phyloP scores from a whole-genome alignment of 23 tunicate genomes.

The Oikopleura vanhoeffeni region DNA sequence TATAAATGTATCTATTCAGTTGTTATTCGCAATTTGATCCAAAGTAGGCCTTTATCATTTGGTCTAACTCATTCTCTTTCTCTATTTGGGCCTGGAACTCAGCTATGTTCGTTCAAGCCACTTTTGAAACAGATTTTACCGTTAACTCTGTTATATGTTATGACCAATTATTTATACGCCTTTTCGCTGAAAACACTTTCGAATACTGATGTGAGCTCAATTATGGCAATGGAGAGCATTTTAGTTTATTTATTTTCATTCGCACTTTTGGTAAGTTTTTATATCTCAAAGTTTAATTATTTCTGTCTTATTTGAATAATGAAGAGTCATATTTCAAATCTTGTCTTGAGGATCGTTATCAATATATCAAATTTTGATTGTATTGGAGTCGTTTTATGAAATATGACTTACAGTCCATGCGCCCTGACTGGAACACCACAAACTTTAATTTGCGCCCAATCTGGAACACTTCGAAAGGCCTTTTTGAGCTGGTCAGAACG shows the following conservation, averaged over 20 bases:
- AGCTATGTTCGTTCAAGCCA: background rate
- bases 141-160: background rate
- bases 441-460: too few relatives aligned
- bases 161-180: background rate
- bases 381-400: too few relatives aligned
- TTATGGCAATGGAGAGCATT: background rate
- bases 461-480: too few relatives aligned
- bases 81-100: conserved; percentile 1
- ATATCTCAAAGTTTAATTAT: background rate
- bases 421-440: too few relatives aligned
- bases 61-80: background rate
- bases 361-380: too few relatives aligned
- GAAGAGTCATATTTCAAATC: too few relatives aligned
- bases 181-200: background rate
- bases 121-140: background rate
- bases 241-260: background rate
- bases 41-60: background rate
- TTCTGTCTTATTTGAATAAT: too few relatives aligned
- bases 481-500: too few relatives aligned
- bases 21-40: background rate
- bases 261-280: background rate
- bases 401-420: too few relatives aligned
- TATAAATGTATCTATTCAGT: too few relatives aligned
- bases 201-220: background rate
- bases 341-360: too few relatives aligned